Conservation (phyloP, 2,888 invertebrate genomes). For the Platycheirus albimanus region DNA sequence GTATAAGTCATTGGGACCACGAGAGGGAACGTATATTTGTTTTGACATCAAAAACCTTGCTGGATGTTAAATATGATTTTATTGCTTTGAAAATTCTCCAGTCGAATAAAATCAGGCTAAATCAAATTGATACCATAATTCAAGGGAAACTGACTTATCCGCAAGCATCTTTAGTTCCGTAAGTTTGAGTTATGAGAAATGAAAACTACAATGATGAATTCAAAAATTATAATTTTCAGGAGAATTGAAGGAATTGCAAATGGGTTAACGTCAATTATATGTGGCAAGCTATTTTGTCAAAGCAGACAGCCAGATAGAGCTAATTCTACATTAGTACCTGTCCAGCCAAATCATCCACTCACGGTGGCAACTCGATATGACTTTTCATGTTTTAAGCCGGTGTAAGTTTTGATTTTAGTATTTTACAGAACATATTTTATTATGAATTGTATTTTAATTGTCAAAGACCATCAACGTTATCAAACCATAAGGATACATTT, state of each 20-base stretch:
- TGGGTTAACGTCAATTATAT: slow-evolving; percentile 75
- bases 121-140: slow-evolving; percentile 88
- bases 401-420: slow-evolving; percentile 63
- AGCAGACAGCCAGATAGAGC: slow-evolving; percentile 30
- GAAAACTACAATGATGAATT: not conserved
- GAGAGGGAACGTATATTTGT: slow-evolving; percentile 92
- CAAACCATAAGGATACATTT: no score
- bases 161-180: slow-evolving; percentile 91
- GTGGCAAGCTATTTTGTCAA: slow-evolving; percentile 67
- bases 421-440: no score
- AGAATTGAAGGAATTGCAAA: slow-evolving; percentile 76
- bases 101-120: slow-evolving; percentile 87
- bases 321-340: slow-evolving; percentile 9
- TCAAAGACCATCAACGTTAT: no score
- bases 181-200: slow-evolving; percentile 83
- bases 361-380: slow-evolving; percentile 74
- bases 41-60: slow-evolving; percentile 88
- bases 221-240: slow-evolving; percentile 42
- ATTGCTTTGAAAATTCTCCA: slow-evolving; percentile 90
- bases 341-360: slow-evolving; percentile 41
- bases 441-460: no score
- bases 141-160: slow-evolving; percentile 93
- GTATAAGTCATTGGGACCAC: slow-evolving; percentile 94
- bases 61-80: slow-evolving; percentile 92
- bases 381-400: slow-evolving; percentile 75